A percentile compares a stretch with the other conserved stretches of the same genome.
phyloP scores from a whole-genome alignment of 2,888 invertebrate species.

The Eudasyphora cyanicolor region DNA sequence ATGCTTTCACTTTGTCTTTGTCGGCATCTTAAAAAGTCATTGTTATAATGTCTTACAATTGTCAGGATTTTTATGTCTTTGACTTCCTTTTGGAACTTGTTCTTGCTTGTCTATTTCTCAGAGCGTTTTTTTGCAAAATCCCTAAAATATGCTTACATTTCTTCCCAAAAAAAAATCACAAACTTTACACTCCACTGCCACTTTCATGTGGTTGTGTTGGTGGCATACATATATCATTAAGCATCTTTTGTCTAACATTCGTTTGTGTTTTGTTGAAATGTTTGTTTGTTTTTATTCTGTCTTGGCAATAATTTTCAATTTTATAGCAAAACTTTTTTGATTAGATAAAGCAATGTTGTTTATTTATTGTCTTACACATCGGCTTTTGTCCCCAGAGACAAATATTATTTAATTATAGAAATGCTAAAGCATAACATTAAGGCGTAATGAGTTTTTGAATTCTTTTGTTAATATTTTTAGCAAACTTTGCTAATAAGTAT shows the following conservation, averaged over 20 bases:
- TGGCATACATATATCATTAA: no score
- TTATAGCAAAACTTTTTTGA: slow-evolving; percentile 32
- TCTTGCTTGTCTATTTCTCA: background rate
- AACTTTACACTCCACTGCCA: background rate
- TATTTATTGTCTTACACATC: background rate
- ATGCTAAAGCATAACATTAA: slow-evolving; percentile 12
- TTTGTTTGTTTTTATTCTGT: no score
- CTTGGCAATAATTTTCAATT: slow-evolving; percentile 35
- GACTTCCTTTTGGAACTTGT: background rate
- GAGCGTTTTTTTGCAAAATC: slow-evolving; percentile 1
- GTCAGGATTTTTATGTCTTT: slow-evolving; percentile 32
- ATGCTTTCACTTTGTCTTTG: slow-evolving; percentile 4
- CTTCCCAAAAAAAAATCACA: background rate
- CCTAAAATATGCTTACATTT: slow-evolving; percentile 12
- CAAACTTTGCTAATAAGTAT: background rate
- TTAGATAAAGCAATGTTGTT: slow-evolving; percentile 1
- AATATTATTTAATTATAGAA: slow-evolving; percentile 11
- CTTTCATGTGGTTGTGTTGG: background rate
- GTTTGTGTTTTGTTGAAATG: background rate
- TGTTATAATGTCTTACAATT: slow-evolving; percentile 37
- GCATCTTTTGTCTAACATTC: background rate
- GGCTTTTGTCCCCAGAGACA: background rate
- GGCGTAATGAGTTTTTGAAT: slow-evolving; percentile 5
- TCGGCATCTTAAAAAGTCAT: slow-evolving; percentile 17
- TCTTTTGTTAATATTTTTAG: background rate